A percentile compares a stretch with the other conserved stretches of the same genome.
Evolutionary conservation across 35 echinoderm and acorn worm species (phyloP).

Genomic region (Patiria miniata): DNA sequence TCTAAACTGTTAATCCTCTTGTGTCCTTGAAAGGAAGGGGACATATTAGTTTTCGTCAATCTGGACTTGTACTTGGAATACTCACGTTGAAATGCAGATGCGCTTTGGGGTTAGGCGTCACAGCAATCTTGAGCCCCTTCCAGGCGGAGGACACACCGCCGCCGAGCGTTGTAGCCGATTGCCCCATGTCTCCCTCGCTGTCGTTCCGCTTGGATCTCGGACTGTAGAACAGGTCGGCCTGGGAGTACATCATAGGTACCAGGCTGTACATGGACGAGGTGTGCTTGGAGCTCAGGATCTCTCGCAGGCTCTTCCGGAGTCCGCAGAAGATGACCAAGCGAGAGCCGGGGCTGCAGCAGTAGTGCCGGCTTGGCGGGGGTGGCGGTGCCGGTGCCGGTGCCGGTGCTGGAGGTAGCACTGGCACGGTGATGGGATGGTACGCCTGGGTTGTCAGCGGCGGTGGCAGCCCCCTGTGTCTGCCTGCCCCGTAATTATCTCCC

Average conservation of each 20-base stretch:
- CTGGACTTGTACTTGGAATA: too few species aligned
- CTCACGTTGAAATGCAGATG: slow-evolving; percentile 12
- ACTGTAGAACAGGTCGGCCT: neutral
- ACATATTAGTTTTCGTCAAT: too few species aligned
- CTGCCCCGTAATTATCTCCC: too few species aligned
- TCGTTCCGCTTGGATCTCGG: neutral
- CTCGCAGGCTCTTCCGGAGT: neutral
- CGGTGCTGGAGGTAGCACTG: neutral
- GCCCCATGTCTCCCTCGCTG: neutral
- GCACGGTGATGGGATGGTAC: too few species aligned
- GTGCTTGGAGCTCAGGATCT: slow-evolving; percentile 2
- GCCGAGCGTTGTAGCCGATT: neutral
- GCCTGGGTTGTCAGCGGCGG: too few species aligned
- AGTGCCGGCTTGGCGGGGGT: neutral
- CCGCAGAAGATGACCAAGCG: neutral
- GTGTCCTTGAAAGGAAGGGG: too few species aligned
- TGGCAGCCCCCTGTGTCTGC: too few species aligned
- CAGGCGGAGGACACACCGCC: neutral
- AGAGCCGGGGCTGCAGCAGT: neutral
- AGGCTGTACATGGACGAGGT: neutral
- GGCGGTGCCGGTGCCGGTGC: neutral
- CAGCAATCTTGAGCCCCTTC: neutral
- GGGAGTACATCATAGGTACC: slow-evolving; percentile 9
- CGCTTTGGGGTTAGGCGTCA: neutral
- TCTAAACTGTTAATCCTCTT: too few species aligned